Evolutionary conservation across 2,888 invertebrate species (phyloP).

Genomic region (Piscicola geometra): DNA sequence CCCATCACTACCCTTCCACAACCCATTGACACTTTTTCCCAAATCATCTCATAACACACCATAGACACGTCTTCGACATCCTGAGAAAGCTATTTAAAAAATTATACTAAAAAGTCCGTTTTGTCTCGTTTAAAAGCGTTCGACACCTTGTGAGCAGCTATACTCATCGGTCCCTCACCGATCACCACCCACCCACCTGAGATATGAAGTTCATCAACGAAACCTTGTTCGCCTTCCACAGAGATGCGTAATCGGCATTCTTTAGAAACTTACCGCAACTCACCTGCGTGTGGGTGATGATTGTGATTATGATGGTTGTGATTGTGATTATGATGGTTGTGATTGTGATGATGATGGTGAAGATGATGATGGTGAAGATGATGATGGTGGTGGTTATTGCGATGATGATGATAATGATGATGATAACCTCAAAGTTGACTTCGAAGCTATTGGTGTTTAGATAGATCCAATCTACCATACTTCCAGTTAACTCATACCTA

Average conservation of each 20-base stretch:
- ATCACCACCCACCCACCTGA: slow-evolving; percentile 65
- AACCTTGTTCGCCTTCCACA: slow-evolving; percentile 84
- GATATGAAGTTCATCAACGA: slow-evolving; percentile 79
- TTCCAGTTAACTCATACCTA: slow-evolving; percentile 61
- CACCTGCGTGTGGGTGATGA: not conserved
- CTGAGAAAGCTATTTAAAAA: too few species aligned
- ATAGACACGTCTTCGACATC: too few species aligned
- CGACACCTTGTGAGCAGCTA: too few species aligned
- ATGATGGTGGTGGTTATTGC: not conserved
- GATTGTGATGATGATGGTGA: slow-evolving; percentile 9
- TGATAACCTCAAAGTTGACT: slow-evolving; percentile 76
- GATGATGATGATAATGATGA: not conserved
- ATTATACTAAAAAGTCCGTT: too few species aligned
- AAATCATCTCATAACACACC: too few species aligned
- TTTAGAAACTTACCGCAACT: slow-evolving; percentile 80
- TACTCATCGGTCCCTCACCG: too few species aligned
- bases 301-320: not conserved
- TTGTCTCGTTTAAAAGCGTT: too few species aligned
- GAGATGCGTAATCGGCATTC: slow-evolving; percentile 66
- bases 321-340: not conserved
- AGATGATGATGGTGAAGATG: slow-evolving; percentile 1
- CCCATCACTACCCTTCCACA: too few species aligned
- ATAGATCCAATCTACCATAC: slow-evolving; percentile 99
- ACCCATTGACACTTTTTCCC: too few species aligned
- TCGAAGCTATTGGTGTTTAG: slow-evolving; percentile 85